Evolutionary conservation across 2,113 vertebrate genomes (phyloP).

Genomic region (Cheirogaleus medius): DNA sequence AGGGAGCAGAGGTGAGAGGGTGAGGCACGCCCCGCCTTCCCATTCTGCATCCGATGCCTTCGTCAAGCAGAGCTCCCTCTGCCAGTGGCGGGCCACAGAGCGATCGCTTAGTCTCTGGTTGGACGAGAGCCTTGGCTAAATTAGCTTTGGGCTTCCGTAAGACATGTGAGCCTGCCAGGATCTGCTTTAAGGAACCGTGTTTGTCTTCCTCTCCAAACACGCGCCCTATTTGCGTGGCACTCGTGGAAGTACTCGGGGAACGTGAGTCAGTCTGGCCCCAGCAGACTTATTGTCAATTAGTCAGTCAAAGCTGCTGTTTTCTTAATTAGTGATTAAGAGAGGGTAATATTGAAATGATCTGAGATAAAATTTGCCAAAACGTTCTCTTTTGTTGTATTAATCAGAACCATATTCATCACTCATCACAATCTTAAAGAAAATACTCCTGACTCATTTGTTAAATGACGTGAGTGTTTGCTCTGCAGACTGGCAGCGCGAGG

Average conservation of each 20-base stretch:
- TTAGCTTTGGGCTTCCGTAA: not conserved
- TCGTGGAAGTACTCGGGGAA: not conserved
- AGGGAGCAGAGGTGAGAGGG: not conserved
- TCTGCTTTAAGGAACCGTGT: not conserved
- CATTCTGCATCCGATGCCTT: not conserved
- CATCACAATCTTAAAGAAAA: not conserved
- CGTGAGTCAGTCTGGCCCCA: not conserved
- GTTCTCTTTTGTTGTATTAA: not conserved
- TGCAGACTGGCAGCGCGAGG: not conserved
- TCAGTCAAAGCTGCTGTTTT: not conserved
- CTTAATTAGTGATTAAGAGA: not conserved
- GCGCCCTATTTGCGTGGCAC: accelerated
- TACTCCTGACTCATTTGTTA: not conserved
- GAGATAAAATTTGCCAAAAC: not conserved
- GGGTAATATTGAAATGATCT: not conserved
- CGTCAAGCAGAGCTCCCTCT: not conserved
- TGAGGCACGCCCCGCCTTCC: too few species aligned
- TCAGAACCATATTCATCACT: not conserved
- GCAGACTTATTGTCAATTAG: not conserved
- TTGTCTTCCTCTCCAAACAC: not conserved
- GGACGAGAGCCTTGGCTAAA: not conserved
- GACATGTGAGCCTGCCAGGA: not conserved
- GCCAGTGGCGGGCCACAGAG: not conserved
- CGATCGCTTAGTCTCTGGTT: not conserved
- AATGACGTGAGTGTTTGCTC: not conserved